Conservation (phyloP, 2,797 vertebrate species). For the Phalanger gymnotis region DNA sequence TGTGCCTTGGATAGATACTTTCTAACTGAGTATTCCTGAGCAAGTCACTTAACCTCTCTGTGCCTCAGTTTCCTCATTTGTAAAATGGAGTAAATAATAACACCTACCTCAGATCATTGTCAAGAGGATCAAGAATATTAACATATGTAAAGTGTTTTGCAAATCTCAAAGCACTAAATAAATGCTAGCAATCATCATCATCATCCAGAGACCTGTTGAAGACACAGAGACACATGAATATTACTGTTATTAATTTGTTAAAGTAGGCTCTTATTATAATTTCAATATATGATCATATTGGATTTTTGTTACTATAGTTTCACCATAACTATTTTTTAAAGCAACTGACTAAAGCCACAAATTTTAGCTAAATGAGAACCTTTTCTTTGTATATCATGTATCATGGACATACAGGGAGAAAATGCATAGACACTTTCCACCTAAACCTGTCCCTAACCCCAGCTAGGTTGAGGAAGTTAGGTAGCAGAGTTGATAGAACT, state of each 20-base stretch:
- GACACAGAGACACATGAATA: neutral
- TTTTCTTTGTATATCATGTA: neutral
- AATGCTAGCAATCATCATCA: neutral
- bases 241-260: neutral
- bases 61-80: neutral
- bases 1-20: neutral
- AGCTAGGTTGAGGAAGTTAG: neutral
- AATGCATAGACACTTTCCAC: neutral
- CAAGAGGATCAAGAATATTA: neutral
- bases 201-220: neutral
- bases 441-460: neutral
- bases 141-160: neutral
- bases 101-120: neutral
- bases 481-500: neutral
- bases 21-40: neutral
- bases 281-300: neutral
- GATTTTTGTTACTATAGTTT: neutral
- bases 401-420: neutral
- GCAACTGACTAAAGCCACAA: neutral
- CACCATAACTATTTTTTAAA: neutral
- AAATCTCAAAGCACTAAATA: neutral
- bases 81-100: neutral
- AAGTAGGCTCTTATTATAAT: neutral
- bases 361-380: neutral
- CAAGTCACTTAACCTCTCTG: neutral